A percentile compares a stretch with the other conserved stretches of the same genome.
phyloP scores from a whole-genome alignment of 2,888 invertebrate species.

The Scaptodrosophila latifasciaeformis region DNA sequence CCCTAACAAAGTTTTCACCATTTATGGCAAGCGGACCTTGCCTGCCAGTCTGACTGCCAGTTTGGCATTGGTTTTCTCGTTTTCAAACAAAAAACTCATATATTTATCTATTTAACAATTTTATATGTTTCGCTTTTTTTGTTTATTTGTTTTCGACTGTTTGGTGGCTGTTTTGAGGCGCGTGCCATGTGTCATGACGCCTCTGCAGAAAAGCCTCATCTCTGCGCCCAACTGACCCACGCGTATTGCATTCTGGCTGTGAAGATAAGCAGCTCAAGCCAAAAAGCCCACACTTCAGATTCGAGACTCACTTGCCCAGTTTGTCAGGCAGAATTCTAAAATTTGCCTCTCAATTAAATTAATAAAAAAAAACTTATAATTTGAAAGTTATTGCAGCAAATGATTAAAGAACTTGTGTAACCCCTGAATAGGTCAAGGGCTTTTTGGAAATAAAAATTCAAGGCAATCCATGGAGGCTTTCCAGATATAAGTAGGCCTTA shows the following conservation, averaged over 20 bases:
- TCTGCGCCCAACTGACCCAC: slow-evolving; percentile 48
- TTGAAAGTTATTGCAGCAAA: no score
- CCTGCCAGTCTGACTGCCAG: slow-evolving; percentile 2
- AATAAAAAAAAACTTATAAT: not conserved
- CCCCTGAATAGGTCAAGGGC: no score
- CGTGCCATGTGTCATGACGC: slow-evolving; percentile 70
- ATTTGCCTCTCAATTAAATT: no score
- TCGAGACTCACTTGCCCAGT: no score
- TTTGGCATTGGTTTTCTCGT: slow-evolving; percentile 38
- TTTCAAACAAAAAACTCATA: not conserved
- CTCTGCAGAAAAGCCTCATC: slow-evolving; percentile 54
- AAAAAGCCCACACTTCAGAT: slow-evolving; percentile 5
- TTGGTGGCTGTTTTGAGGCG: slow-evolving; percentile 43
- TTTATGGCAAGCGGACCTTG: slow-evolving; percentile 65
- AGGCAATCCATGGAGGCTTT: no score
- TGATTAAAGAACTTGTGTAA: no score
- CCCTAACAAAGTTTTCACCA: slow-evolving; percentile 58
- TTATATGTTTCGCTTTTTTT: slow-evolving; percentile 17
- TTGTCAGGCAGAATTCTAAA: no score
- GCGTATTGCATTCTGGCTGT: slow-evolving; percentile 21
- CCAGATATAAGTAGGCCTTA: no score
- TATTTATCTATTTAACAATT: not conserved
- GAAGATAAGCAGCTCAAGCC: not conserved
- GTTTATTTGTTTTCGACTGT: slow-evolving; percentile 28
- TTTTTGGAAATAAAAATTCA: no score